Base-by-base conservation (phyloP, 2,888 invertebrate genomes). In the Auanema freiburgensis region DNA sequence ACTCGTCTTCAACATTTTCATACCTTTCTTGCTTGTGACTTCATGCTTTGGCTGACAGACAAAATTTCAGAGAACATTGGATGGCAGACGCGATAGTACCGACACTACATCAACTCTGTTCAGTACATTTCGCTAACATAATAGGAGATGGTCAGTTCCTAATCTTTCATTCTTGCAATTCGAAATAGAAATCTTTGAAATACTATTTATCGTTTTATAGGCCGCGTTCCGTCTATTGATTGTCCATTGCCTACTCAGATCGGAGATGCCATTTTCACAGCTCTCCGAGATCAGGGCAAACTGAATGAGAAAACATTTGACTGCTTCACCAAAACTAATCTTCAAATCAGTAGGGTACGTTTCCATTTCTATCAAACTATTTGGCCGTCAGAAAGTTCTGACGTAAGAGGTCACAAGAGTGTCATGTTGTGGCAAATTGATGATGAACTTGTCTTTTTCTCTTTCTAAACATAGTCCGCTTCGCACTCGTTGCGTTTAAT, bases 61-160 rank as follows among this genome's bases (percentile, higher is more conserved):
- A 46, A 6, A 46, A 21, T 46, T 46, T 16, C 21, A 46, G 46
- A 46, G 16, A 16, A 46, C 21, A 23, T 41, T 23, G 44, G n/a
- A 58, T 58, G 58, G 58, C 58, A 50, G 21, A 52, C 25, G 24
- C 44, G 14, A 33, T 33, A 33, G 33, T 33, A 33, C 57, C 57
- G 21, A 40, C 62, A 40, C 57, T 62, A 18, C 50, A 44, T 14
- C 18, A 57, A 57, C 41, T 57, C n/a, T 62, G 62, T 51, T 49
- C 62, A 10, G 56, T 62, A 16, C 62, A 62, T 41, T 62, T 50
- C 33, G 62, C 62, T n/a, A 43, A 49, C 8, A 44, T 57, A 12
- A 62, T 62, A 2, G 62, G 62, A 57, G 51, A 62, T 62, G 62
- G 62, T 62, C n/a, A 25, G 62, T 50, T 49, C 25, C 23, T 24